Evolutionary conservation across 2,888 invertebrate species (phyloP).

Genomic region (Tipula lateralis): DNA sequence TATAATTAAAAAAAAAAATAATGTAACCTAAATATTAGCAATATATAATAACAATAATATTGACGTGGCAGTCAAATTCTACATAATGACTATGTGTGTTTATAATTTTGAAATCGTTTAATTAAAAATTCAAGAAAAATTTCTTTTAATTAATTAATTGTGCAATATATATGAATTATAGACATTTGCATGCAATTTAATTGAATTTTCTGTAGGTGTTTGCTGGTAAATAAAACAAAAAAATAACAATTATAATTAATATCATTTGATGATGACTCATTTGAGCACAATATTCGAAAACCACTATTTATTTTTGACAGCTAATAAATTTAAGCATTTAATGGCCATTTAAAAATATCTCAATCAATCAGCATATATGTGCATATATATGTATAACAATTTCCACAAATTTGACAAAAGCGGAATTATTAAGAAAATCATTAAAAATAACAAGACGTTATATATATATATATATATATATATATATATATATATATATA

Average conservation of each 20-base stretch:
- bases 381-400: neutral
- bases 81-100: neutral
- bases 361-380: neutral
- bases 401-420: constrained; percentile 11
- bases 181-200: constrained; percentile 7
- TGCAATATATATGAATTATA: constrained; percentile 2
- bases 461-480: neutral
- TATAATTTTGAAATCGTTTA: neutral
- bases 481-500: neutral
- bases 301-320: neutral
- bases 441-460: constrained; percentile 4
- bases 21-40: neutral
- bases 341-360: constrained; percentile 6
- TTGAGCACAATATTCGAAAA: neutral
- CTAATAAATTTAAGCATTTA: constrained; percentile 13
- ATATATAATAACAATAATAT: neutral
- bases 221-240: neutral
- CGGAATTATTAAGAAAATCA: constrained; percentile 5
- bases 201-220: constrained; percentile 11
- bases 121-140: neutral
- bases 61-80: constrained; percentile 9
- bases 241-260: neutral
- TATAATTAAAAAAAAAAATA: neutral
- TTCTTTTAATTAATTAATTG: constrained; percentile 9
- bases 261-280: neutral